Evolutionary conservation across 2,797 vertebrate species (phyloP).

Genomic region (Netta rufina): DNA sequence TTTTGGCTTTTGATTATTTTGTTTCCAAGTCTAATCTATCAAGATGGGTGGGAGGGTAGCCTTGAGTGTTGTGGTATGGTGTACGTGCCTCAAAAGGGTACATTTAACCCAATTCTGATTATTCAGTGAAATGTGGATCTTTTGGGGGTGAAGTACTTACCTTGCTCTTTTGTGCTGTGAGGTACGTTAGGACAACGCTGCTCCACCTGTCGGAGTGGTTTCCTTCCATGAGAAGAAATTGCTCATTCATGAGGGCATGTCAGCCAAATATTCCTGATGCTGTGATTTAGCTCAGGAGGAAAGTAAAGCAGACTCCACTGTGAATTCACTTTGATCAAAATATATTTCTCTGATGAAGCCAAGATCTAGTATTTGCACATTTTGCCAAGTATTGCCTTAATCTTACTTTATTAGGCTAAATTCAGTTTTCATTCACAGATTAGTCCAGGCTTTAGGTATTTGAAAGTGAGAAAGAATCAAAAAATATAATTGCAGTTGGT

Average conservation of each 20-base stretch:
- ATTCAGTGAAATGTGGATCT: background rate
- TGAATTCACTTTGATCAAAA: background rate
- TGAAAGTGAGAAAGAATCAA: background rate
- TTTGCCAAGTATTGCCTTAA: background rate
- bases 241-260: fast-evolving
- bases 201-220: background rate
- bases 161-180: background rate
- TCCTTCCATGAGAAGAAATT: background rate
- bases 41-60: background rate
- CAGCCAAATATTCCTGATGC: background rate
- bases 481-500: background rate
- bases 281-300: background rate
- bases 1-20: background rate
- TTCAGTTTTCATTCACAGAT: background rate
- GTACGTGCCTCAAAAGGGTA: background rate
- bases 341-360: background rate
- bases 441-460: background rate
- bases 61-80: background rate
- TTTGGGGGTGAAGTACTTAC: background rate
- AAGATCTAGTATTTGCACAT: background rate
- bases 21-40: background rate
- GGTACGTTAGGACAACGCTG: background rate
- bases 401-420: background rate
- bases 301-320: background rate
- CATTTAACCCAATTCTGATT: background rate